Evolutionary conservation across 2,797 vertebrate genomes (phyloP).

Genomic region (Semotilus atromaculatus): DNA sequence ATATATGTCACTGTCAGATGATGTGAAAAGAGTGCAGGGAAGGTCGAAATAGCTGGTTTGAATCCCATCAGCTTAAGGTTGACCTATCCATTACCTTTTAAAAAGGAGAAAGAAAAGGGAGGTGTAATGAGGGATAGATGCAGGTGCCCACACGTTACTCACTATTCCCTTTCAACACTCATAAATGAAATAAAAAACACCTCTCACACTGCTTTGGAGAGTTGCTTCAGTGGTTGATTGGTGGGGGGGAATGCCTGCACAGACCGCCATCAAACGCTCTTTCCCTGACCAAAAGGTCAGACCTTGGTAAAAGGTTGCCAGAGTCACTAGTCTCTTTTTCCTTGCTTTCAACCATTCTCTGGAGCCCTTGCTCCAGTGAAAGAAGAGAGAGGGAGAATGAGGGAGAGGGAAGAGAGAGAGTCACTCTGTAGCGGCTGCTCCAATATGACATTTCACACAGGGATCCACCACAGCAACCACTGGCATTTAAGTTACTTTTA

Average conservation of each 20-base stretch:
- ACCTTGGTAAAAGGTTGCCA: constrained; percentile 81
- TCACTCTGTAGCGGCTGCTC: constrained; percentile 48
- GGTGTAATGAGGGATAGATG: constrained; percentile 42
- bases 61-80: constrained; percentile 36
- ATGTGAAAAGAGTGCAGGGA: constrained; percentile 20
- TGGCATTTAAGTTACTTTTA: constrained; percentile 83
- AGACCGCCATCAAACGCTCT: constrained; percentile 79
- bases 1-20: constrained; percentile 19
- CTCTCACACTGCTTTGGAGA: constrained; percentile 38
- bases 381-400: constrained; percentile 68
- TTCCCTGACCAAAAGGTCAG: constrained; percentile 80
- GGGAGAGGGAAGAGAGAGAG: constrained; percentile 61
- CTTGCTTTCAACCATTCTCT: constrained; percentile 77
- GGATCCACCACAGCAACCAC: constrained; percentile 76
- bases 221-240: constrained; percentile 39
- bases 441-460: constrained; percentile 83
- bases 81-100: constrained; percentile 33
- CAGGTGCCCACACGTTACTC: constrained; percentile 43
- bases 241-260: constrained; percentile 58
- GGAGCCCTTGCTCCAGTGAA: constrained; percentile 72
- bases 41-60: constrained; percentile 30
- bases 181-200: constrained; percentile 36
- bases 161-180: constrained; percentile 42
- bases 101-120: constrained; percentile 32
- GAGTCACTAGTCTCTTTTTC: constrained; percentile 72